phyloP scores from a whole-genome alignment of 1,140 invertebrate genomes.

The Neotoxoptera formosana region DNA sequence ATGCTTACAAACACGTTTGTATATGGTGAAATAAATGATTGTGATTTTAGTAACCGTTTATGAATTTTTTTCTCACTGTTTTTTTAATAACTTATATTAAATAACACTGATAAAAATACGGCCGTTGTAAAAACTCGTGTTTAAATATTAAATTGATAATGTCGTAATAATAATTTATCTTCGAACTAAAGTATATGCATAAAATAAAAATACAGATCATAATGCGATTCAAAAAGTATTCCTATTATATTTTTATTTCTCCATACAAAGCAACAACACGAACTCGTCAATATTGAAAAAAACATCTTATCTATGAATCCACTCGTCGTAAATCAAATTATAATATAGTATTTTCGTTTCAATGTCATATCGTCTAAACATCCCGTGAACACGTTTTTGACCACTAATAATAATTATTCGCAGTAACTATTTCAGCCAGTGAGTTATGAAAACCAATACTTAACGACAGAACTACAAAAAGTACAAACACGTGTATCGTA shows the following conservation, averaged over 20 bases:
- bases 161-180: neutral
- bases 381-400: no score
- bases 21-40: neutral
- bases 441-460: no score
- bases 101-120: neutral
- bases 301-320: no score
- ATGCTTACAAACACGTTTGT: neutral
- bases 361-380: no score
- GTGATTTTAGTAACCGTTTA: neutral
- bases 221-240: no score
- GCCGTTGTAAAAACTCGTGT: neutral
- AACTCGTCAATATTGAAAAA: no score
- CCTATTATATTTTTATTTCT: no score
- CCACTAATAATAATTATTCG: no score
- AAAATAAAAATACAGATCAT: neutral
- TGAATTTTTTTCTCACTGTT: slow-evolving; percentile 1
- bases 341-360: no score
- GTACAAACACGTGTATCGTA: neutral
- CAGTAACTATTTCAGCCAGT: no score
- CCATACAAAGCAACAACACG: no score
- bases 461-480: neutral
- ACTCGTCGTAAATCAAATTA: no score
- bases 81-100: neutral
- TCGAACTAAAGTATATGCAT: neutral
- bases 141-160: neutral